Evolutionary conservation across 2,113 vertebrate genomes (phyloP).

Genomic region (Excalfactoria chinensis): DNA sequence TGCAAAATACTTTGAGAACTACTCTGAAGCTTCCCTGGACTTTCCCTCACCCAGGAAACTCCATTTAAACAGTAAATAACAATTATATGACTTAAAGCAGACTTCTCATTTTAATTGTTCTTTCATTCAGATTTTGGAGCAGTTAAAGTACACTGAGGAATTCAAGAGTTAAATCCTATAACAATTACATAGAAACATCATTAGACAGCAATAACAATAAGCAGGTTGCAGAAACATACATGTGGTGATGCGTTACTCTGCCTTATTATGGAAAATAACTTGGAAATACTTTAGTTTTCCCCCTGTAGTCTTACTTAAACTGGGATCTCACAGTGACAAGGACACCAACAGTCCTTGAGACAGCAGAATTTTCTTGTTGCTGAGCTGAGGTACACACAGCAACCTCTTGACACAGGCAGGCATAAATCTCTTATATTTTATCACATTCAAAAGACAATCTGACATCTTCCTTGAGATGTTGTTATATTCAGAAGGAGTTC

Average conservation of each 20-base stretch:
- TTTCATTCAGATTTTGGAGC: background rate
- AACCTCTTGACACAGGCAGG: background rate
- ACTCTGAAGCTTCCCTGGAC: background rate
- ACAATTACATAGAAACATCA: background rate
- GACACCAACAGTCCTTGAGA: background rate
- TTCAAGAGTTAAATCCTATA: background rate
- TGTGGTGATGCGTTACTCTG: background rate
- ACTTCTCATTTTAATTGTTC: background rate
- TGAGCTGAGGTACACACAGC: background rate
- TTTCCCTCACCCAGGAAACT: background rate
- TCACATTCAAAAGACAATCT: background rate
- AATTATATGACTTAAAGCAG: background rate
- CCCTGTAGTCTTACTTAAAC: background rate
- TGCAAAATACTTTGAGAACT: background rate
- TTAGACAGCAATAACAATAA: background rate
- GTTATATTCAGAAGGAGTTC: background rate
- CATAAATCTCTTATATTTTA: slow-evolving; percentile 3
- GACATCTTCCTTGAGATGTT: background rate
- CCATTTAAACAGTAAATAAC: background rate
- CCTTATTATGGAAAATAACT: background rate
- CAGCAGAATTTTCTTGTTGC: background rate
- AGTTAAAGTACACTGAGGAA: background rate
- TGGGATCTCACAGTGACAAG: background rate
- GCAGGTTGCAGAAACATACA: background rate
- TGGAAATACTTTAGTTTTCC: background rate